Evolutionary conservation across 2,113 vertebrate species (phyloP).

Genomic region (Laterallus jamaicensis): DNA sequence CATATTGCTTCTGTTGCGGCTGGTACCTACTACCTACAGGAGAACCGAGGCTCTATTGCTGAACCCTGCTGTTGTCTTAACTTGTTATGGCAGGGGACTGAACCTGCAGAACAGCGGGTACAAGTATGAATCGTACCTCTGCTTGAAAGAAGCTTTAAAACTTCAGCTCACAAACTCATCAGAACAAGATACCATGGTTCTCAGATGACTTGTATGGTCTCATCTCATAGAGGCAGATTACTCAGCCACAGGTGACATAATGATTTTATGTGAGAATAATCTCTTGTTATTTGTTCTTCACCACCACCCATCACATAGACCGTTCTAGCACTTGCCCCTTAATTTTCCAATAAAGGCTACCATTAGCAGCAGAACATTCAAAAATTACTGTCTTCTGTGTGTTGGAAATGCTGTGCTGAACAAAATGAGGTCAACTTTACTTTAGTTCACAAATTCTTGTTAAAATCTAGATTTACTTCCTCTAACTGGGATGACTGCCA

Average conservation of each 20-base stretch:
- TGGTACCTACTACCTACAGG: not conserved
- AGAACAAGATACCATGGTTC: not conserved
- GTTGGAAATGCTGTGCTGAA: not conserved
- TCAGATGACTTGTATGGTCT: not conserved
- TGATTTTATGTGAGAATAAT: not conserved
- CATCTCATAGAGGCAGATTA: too few relatives aligned
- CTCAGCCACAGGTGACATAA: not conserved
- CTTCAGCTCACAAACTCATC: not conserved
- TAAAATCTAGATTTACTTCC: not conserved
- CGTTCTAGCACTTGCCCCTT: not conserved
- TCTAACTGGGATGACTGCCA: not conserved
- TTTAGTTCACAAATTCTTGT: not conserved
- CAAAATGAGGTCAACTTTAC: not conserved
- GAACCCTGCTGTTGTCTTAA: not conserved
- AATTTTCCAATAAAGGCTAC: not conserved
- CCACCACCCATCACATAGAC: not conserved
- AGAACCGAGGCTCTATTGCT: not conserved
- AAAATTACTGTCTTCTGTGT: not conserved
- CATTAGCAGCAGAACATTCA: not conserved
- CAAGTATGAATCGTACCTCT: not conserved
- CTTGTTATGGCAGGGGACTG: rapidly evolving
- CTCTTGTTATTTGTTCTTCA: not conserved
- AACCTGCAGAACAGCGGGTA: not conserved
- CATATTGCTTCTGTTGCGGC: not conserved
- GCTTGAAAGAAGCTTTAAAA: not conserved